Evolutionary conservation across 2,113 vertebrate genomes (phyloP).

Genomic region (Paraplagusia blochii): DNA sequence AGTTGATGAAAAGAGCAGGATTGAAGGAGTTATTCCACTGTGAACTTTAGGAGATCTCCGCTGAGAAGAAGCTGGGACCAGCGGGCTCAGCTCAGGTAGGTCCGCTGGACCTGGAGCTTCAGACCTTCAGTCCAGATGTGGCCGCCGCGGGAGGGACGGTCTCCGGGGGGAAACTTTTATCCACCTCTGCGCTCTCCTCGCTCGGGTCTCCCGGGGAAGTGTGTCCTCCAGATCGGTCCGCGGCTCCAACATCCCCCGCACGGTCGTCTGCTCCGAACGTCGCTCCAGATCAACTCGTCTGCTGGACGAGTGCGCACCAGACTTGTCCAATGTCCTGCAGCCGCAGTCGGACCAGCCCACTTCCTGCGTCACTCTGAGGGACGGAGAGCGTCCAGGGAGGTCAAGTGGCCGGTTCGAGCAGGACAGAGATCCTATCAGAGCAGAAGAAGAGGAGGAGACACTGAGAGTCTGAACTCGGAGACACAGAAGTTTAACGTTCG

Average conservation of each 20-base stretch:
- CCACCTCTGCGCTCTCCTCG: constrained; percentile 36
- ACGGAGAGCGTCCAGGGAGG: constrained; percentile 54
- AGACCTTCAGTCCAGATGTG: constrained; percentile 63
- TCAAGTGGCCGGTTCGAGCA: constrained; percentile 63
- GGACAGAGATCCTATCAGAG: constrained; percentile 66
- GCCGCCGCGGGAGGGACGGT: constrained; percentile 52
- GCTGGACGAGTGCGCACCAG: constrained; percentile 61
- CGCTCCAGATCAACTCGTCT: constrained; percentile 52
- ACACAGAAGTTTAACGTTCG: constrained; percentile 2
- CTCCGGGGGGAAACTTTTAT: constrained; percentile 66
- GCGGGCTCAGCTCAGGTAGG: constrained; percentile 35
- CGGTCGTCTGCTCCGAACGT: constrained; percentile 26
- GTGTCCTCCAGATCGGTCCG: constrained; percentile 38
- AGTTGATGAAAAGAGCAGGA: neutral
- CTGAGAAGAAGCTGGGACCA: neutral
- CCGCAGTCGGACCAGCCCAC: constrained; percentile 76
- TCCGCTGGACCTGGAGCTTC: constrained; percentile 45
- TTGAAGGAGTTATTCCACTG: constrained; percentile 26
- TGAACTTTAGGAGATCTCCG: constrained; percentile 17
- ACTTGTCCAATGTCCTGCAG: constrained; percentile 69
- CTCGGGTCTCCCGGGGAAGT: constrained; percentile 37
- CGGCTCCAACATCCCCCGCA: constrained; percentile 55
- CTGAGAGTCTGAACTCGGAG: constrained; percentile 45
- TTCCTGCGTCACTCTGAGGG: constrained; percentile 73
- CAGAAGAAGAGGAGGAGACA: constrained; percentile 34